Evolutionary conservation across 1,140 invertebrate species (phyloP), one percentile per base, ranked within the genome.

Genomic region (Mercenaria mercenaria): DNA sequence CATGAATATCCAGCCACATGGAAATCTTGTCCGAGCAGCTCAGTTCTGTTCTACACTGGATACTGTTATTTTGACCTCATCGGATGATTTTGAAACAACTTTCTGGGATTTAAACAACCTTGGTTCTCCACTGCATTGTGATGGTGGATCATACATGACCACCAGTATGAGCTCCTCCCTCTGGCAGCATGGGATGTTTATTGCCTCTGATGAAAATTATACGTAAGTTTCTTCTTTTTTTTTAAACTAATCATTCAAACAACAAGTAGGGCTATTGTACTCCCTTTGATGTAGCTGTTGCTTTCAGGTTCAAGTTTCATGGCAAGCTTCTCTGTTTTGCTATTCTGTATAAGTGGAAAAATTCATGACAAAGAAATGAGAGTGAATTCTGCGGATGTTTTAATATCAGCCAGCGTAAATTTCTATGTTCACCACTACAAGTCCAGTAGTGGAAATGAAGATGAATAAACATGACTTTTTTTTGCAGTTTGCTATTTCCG

Each of bases 101-200:
- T 82, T 82, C 41, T 82, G 56, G 56, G 80, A 82, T 41, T 47
- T 82, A 47, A 67, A 39, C 34, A 82, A 82, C 47, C 20, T 50
- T 23, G 61, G 80, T 23, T 1, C 23, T 11, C 56, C 80, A 15
- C 26, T 82, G 2, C 39, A 82, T 67, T 20, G 37, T 26, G 80
- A 82, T 43, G 41, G 37, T 43, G 50, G 37, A 1, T 80, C 18
- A 4, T 67, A 39, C 37, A 82, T 82, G 80, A 4, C 52, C 20
- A 37, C 47, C 2, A 23, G 61, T 41, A 43, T 59, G 20, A 26
- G 13, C 18, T 64, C 80, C 13, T 26, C 34, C 4, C 8, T 82
- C 8, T 39, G 32, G n/a, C 52, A 59, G 13, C 56, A 56, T 20
- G 80, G 80, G 0, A 39, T 82, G 0, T 82, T 39, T 43, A n/a